Conservation (phyloP, 2,113 vertebrate species). For the Sinocyclocheilus anophthalmus region DNA sequence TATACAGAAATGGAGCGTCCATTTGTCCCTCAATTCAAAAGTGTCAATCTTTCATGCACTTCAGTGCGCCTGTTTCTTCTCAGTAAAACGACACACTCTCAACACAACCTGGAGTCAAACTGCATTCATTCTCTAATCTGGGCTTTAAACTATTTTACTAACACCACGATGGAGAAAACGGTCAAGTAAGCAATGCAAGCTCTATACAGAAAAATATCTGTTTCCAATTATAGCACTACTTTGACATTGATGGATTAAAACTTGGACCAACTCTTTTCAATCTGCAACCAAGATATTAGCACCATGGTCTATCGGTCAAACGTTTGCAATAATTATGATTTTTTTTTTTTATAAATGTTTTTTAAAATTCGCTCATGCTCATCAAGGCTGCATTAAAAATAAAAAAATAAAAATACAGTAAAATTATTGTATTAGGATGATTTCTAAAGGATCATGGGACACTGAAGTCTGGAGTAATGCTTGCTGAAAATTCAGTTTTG, state of each 20-base stretch:
- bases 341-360: background rate
- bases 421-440: background rate
- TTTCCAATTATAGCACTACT: background rate
- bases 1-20: constrained; percentile 13
- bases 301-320: constrained; percentile 6
- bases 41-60: constrained; percentile 22
- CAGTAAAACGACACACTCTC: constrained; percentile 47
- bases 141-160: constrained; percentile 11
- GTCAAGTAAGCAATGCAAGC: background rate
- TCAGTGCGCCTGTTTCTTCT: constrained; percentile 21
- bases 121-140: constrained; percentile 38
- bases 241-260: constrained; percentile 35
- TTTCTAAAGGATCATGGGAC: background rate
- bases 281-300: constrained; percentile 45
- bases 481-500: background rate
- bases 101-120: constrained; percentile 16
- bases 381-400: background rate
- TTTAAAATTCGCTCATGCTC: background rate
- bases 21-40: background rate
- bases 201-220: background rate
- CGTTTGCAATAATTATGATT: background rate
- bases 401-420: no score
- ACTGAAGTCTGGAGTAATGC: background rate
- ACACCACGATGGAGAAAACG: constrained; percentile 19
- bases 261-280: constrained; percentile 52